phyloP scores from a whole-genome alignment of 2,888 invertebrate species.

The Unio delphinus region DNA sequence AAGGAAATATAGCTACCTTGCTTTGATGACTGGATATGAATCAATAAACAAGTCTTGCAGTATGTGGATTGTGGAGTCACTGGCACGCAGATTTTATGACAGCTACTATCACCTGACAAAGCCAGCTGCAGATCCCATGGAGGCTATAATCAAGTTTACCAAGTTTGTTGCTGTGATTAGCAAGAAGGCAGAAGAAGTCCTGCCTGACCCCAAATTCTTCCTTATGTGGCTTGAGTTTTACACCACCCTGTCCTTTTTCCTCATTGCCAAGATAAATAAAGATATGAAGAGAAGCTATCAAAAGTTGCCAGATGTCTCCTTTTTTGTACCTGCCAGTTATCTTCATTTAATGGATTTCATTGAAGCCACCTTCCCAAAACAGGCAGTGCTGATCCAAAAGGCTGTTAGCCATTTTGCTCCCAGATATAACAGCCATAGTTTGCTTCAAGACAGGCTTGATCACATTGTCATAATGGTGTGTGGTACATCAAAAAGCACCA shows the following conservation, averaged over 20 bases:
- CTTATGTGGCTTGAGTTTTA: constrained; percentile 42
- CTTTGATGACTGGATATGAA: constrained; percentile 14
- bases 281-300: neutral
- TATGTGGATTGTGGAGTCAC: constrained; percentile 7
- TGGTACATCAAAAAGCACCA: constrained; percentile 3
- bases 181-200: constrained; percentile 7
- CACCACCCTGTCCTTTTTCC: constrained; percentile 20
- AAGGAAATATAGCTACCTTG: constrained; percentile 2
- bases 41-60: neutral
- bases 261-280: constrained; percentile 17
- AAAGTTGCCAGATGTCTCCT: neutral
- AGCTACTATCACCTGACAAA: constrained; percentile 13
- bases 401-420: too few relatives aligned
- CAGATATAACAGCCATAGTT: neutral
- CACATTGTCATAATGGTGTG: constrained; percentile 10
- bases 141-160: constrained; percentile 35
- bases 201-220: constrained; percentile 28
- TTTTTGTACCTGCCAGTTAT: constrained; percentile 22
- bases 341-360: constrained; percentile 17
- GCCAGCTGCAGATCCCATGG: constrained; percentile 20
- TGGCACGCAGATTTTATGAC: constrained; percentile 18
- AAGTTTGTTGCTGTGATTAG: constrained; percentile 28
- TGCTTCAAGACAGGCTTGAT: constrained; percentile 11
- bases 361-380: constrained; percentile 14
- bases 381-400: neutral